Conservation (phyloP, 2,797 vertebrate species). For the Falco rusticolus region DNA sequence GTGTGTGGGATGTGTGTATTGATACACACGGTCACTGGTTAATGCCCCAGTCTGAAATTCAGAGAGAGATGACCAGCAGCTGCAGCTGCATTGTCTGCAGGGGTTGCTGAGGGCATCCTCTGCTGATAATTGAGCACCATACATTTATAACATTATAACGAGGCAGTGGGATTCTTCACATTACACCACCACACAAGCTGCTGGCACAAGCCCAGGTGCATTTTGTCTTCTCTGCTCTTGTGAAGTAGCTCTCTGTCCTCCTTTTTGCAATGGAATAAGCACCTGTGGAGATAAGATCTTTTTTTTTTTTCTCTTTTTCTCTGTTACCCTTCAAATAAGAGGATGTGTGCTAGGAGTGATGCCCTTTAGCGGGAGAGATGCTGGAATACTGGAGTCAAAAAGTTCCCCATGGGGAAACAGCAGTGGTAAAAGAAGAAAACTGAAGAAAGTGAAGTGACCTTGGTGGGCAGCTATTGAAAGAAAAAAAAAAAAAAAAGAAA, state of each 20-base stretch:
- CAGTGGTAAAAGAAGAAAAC: neutral
- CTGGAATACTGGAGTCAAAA: neutral
- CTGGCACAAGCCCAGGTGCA: neutral
- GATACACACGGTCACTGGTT: neutral
- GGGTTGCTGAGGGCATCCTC: neutral
- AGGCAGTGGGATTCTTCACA: neutral
- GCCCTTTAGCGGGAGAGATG: accelerated
- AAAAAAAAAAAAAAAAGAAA: neutral
- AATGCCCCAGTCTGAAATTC: neutral
- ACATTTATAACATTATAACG: accelerated
- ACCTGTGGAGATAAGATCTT: neutral
- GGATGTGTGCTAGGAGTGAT: neutral
- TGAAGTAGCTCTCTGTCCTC: neutral
- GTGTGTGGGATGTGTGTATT: no score
- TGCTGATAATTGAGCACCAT: neutral
- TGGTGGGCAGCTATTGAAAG: neutral
- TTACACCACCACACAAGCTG: neutral
- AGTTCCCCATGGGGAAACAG: neutral
- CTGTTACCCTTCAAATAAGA: neutral
- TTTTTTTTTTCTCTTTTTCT: neutral
- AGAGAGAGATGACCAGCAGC: neutral
- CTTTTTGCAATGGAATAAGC: neutral
- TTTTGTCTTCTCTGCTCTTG: neutral
- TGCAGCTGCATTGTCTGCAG: neutral
- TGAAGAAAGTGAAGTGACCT: neutral